Evolutionary conservation across 2,797 vertebrate species (phyloP).

Genomic region (Catamblyrhynchus diadema): DNA sequence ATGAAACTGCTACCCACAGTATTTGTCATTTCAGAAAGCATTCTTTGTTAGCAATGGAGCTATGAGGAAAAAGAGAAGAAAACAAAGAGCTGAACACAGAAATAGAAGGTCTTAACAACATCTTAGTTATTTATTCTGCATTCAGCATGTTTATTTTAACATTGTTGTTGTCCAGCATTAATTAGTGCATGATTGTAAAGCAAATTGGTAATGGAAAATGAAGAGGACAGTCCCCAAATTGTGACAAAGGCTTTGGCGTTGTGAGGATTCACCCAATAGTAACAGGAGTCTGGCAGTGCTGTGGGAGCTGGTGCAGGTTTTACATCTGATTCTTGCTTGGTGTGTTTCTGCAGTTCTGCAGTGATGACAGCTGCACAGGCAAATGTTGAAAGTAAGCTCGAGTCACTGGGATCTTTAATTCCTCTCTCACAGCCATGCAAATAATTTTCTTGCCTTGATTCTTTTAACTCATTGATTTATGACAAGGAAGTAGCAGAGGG

Average conservation of each 20-base stretch:
- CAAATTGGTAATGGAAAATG: neutral
- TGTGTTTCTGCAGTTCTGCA: neutral
- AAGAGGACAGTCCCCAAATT: neutral
- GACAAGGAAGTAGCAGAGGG: constrained; percentile 10
- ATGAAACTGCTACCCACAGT: neutral
- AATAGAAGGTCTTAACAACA: neutral
- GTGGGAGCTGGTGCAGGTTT: neutral
- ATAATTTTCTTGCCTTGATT: neutral
- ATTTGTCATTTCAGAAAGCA: neutral
- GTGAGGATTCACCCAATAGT: neutral
- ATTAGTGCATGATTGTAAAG: neutral
- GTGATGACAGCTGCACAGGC: neutral
- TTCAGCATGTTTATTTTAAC: neutral
- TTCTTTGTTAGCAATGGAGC: neutral
- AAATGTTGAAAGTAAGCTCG: neutral
- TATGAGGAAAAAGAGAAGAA: neutral
- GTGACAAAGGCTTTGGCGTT: neutral
- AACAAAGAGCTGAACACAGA: neutral
- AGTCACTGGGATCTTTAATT: neutral
- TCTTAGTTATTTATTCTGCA: neutral
- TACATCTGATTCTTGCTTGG: neutral
- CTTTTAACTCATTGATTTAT: constrained; percentile 28
- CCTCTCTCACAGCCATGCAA: neutral
- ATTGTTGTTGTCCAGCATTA: neutral
- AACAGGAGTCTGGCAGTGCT: neutral